Conservation (phyloP, 2,797 vertebrate genomes). For the Ciconia nigra region DNA sequence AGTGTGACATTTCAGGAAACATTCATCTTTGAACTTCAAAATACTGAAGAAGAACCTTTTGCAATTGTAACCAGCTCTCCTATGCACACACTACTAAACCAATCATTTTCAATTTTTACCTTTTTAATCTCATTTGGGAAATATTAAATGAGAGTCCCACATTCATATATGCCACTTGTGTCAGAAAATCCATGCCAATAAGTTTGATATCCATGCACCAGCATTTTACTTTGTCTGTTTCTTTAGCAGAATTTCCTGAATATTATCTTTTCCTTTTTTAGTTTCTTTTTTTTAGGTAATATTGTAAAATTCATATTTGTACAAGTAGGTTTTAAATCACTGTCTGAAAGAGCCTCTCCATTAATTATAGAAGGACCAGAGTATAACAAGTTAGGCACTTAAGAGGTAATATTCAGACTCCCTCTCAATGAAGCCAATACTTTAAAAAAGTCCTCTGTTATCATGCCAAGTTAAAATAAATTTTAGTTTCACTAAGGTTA, state of each 20-base stretch:
- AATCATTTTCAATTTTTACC: neutral
- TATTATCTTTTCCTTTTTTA: neutral
- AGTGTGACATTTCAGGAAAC: slow-evolving; percentile 44
- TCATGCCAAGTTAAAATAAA: neutral
- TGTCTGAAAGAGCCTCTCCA: neutral
- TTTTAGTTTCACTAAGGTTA: neutral
- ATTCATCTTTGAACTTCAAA: neutral
- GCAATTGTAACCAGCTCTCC: neutral
- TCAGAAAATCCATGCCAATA: neutral
- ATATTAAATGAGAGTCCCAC: neutral
- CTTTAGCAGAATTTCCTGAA: neutral
- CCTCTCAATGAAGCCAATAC: neutral
- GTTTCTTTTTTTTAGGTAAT: neutral
- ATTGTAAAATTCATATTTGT: neutral
- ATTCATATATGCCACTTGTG: neutral
- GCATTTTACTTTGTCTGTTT: neutral
- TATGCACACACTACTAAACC: neutral
- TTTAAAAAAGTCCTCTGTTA: neutral
- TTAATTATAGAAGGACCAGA: neutral
- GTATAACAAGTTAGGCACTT: neutral
- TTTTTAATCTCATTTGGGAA: neutral
- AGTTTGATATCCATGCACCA: neutral
- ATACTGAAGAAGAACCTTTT: neutral
- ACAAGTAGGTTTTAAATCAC: neutral
- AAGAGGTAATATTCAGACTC: neutral